phyloP scores from a whole-genome alignment of 1,140 invertebrate genomes.

The Heliothis subflexa region DNA sequence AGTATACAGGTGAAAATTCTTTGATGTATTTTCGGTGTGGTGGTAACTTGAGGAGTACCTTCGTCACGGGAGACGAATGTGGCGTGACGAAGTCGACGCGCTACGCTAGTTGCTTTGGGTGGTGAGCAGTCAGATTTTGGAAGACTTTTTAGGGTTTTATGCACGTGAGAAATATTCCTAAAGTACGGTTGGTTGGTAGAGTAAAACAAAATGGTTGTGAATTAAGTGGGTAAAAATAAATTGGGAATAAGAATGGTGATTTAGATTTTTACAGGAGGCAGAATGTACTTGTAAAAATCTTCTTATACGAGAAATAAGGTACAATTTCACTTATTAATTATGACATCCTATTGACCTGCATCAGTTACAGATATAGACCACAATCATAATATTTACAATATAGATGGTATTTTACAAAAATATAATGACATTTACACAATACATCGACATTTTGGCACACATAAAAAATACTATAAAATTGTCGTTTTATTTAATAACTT shows the following conservation, averaged over 20 bases:
- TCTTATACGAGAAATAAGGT: no score
- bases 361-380: no score
- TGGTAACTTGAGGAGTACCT: slow-evolving; percentile 21
- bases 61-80: slow-evolving; percentile 63
- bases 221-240: not conserved
- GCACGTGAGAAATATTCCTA: slow-evolving; percentile 38
- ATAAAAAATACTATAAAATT: no score
- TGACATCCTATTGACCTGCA: no score
- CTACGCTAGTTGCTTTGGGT: slow-evolving; percentile 58
- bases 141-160: slow-evolving; percentile 43
- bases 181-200: slow-evolving; percentile 14
- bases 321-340: no score
- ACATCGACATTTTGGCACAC: no score
- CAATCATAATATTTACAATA: no score
- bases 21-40: not conserved
- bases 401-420: no score
- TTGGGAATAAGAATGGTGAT: not conserved
- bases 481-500: no score
- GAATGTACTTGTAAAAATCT: no score
- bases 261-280: no score
- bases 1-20: slow-evolving; percentile 8
- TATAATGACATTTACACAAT: no score
- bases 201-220: slow-evolving; percentile 8
- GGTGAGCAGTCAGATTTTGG: slow-evolving; percentile 46
- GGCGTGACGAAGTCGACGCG: slow-evolving; percentile 56